A percentile compares a stretch with the other conserved stretches of the same genome.
phyloP scores from a whole-genome alignment of 2,797 vertebrate genomes.

The Schizopygopsis malacanthus region DNA sequence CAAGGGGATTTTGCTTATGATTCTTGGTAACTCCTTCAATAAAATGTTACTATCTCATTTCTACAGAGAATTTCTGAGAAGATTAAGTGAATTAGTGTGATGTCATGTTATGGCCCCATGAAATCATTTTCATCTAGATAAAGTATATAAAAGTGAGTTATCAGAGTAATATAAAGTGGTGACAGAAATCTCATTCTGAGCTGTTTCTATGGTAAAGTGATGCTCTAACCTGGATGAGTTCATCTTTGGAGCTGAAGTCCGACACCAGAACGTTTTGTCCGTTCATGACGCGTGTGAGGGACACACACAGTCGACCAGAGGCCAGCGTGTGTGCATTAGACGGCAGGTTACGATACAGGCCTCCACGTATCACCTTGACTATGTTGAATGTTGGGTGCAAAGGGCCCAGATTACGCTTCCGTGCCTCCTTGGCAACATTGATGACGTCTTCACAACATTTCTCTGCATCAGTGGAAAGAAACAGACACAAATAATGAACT shows the following conservation, averaged over 20 bases:
- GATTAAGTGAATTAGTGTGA: background rate
- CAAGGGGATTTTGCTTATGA: background rate
- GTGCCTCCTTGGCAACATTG: conserved; percentile 77
- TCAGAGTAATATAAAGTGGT: background rate
- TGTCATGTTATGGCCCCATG: conserved; percentile 1
- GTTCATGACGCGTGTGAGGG: conserved; percentile 90
- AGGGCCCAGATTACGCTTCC: conserved; percentile 84
- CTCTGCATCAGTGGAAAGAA: conserved; percentile 65
- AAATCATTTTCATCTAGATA: conserved; percentile 9
- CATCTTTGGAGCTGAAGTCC: conserved; percentile 88
- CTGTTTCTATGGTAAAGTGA: background rate
- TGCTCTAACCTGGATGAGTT: conserved; percentile 87
- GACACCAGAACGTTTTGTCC: conserved; percentile 90
- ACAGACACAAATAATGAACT: background rate
- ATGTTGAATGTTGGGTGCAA: conserved; percentile 90
- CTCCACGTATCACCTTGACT: conserved; percentile 76
- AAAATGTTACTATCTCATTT: background rate
- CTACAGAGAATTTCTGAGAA: background rate
- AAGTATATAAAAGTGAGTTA: background rate
- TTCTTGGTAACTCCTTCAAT: background rate
- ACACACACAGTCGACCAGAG: conserved; percentile 83
- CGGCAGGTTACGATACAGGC: conserved; percentile 80
- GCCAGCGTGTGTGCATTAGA: conserved; percentile 78
- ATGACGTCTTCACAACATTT: conserved; percentile 83
- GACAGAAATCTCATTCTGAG: background rate